Conservation (phyloP, 2,113 vertebrate species). For the Scopus umbretta region DNA sequence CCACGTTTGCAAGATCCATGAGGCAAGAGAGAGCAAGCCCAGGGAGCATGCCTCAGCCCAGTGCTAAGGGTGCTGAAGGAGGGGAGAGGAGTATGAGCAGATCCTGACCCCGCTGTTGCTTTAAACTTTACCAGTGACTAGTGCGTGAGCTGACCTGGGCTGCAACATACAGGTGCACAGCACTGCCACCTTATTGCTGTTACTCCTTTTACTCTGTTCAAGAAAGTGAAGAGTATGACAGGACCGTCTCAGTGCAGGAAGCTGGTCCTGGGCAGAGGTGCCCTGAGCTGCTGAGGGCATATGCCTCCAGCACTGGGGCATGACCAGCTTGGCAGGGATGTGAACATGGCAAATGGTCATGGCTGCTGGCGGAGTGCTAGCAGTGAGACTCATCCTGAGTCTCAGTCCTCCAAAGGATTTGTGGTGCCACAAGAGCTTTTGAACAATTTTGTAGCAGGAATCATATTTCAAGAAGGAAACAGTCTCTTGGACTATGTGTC, state of each 20-base stretch:
- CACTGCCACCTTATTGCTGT: fast-evolving
- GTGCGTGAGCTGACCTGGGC: background rate
- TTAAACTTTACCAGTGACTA: background rate
- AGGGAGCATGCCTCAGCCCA: background rate
- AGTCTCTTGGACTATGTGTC: background rate
- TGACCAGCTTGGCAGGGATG: background rate
- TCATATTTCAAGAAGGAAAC: background rate
- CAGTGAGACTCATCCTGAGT: background rate
- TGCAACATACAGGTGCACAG: background rate
- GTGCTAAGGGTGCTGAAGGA: background rate
- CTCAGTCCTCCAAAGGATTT: background rate
- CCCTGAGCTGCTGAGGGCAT: background rate
- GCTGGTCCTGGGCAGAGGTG: background rate
- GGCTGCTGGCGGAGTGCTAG: fast-evolving
- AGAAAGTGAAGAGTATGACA: background rate
- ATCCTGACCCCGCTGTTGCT: background rate
- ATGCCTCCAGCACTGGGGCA: background rate
- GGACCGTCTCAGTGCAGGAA: background rate
- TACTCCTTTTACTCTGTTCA: background rate
- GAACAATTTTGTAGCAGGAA: background rate
- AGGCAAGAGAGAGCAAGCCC: background rate
- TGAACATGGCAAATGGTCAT: background rate
- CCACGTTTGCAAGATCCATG: background rate
- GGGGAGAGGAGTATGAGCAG: background rate
- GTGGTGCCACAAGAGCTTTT: fast-evolving